phyloP scores from a whole-genome alignment of 2,888 invertebrate genomes.

The Lasioglossum oenotherae region DNA sequence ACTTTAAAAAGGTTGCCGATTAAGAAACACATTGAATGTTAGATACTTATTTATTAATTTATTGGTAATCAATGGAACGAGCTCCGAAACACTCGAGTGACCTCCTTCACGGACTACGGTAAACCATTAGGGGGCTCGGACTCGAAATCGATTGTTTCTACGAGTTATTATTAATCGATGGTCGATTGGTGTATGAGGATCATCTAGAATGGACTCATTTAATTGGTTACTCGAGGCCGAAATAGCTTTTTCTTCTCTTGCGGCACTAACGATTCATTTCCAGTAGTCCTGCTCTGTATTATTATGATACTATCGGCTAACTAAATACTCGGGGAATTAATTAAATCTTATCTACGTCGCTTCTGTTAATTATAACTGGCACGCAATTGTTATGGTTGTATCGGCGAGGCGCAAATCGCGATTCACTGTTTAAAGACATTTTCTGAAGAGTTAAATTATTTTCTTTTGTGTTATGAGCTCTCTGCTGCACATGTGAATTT shows the following conservation, averaged over 20 bases:
- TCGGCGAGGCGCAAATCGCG: background rate
- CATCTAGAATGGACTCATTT: background rate
- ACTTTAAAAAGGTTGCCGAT: background rate
- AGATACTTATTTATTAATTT: slow-evolving; percentile 18
- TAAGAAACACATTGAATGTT: slow-evolving; percentile 10
- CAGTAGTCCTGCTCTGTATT: background rate
- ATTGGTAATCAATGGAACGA: slow-evolving; percentile 12
- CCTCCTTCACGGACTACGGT: slow-evolving; percentile 7
- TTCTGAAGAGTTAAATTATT: background rate
- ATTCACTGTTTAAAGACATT: background rate
- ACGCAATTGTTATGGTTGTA: background rate
- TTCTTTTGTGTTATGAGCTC: background rate
- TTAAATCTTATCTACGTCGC: background rate
- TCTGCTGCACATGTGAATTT: background rate
- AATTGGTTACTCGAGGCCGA: slow-evolving; percentile 7
- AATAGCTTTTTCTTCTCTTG: background rate
- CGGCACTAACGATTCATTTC: background rate
- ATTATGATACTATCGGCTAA: background rate
- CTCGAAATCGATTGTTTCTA: slow-evolving; percentile 9
- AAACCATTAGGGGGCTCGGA: slow-evolving; percentile 3
- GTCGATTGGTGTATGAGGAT: slow-evolving; percentile 8
- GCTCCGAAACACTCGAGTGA: background rate
- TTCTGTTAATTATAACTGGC: background rate
- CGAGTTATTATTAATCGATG: slow-evolving; percentile 21
- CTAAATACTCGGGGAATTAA: background rate